Evolutionary conservation across 2,113 vertebrate species (phyloP), one percentile per base, ranked within the genome.

Genomic region (Manacus vitellinus): DNA sequence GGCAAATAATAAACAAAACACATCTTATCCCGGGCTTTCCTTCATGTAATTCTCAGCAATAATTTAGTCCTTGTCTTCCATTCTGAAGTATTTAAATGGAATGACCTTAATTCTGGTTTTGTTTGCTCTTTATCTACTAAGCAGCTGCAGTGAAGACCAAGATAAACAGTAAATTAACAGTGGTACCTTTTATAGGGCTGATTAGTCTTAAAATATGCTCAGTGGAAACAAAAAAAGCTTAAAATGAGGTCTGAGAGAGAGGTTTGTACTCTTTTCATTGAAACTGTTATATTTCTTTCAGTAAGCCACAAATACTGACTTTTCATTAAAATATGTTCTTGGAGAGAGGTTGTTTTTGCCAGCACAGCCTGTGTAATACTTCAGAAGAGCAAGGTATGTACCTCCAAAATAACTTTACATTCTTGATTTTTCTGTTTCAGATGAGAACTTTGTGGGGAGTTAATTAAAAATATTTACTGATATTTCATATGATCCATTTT

Each of bases 151-250:
- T 97, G 97, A 97, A 98, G 97, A 98, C 82, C 88, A 98, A 98
- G 98, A 95, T 97, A 98, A 98, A 98, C 97, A 98, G 97, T 98
- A 98, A 97, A 97, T 98, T 98, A 98, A 97, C 94, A 95, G 96
- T 97, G 97, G 95, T 97, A 98, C 97, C 96, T 98, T 98, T 98
- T 97, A 98, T 97, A 97, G 97, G 85, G 94, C 94, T 98, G 98
- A 97, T 97, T 97, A 97, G 96, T 97, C 96, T 97, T 98, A 97
- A 98, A 98, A 98, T 97, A 98, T 97, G 95, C 95, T 95, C 76
- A 97, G 94, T 96, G 92, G 96, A 97, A 98, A 97, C 96, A 97
- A 96, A 97, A 97, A 89, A 91, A 84, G 54, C 91, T 95, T 81
- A 77, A 95, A 97, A 96, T 93, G 75, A 95, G 90, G 74, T 70